Evolutionary conservation across 2,797 vertebrate species (phyloP).

Genomic region (Argyrosomus regius): DNA sequence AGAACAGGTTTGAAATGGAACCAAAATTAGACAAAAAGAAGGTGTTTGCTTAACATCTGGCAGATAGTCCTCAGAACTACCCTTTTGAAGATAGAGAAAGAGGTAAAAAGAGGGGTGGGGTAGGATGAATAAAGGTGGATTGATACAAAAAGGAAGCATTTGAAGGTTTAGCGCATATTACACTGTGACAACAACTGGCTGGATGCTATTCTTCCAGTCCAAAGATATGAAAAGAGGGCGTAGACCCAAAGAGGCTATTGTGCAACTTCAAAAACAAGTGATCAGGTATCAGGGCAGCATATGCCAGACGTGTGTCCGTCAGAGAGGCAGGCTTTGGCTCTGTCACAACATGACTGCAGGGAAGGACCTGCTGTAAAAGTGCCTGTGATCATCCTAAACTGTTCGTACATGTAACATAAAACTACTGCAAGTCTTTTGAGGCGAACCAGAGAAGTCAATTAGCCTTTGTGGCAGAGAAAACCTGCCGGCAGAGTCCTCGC

Average conservation of each 20-base stretch:
- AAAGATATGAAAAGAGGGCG: conserved; percentile 64
- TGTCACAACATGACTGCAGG: conserved; percentile 44
- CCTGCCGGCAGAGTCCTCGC: conserved; percentile 18
- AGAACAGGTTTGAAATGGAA: conserved; percentile 11
- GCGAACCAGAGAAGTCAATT: conserved; percentile 53
- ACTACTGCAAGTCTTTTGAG: conserved; percentile 47
- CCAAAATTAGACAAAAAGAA: background rate
- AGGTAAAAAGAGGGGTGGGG: conserved; percentile 47
- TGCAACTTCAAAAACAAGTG: conserved; percentile 78
- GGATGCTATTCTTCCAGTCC: conserved; percentile 15
- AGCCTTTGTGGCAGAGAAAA: conserved; percentile 57
- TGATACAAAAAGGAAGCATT: conserved; percentile 28
- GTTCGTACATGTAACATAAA: conserved; percentile 63
- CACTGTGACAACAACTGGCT: conserved; percentile 21
- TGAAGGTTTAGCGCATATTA: conserved; percentile 20
- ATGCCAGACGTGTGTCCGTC: conserved; percentile 82
- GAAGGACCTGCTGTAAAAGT: conserved; percentile 27
- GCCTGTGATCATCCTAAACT: conserved; percentile 60
- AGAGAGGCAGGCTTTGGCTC: conserved; percentile 55
- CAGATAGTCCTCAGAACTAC: conserved; percentile 25
- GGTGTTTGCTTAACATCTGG: conserved; percentile 49
- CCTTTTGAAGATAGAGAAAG: conserved; percentile 23
- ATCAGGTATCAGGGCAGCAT: conserved; percentile 84
- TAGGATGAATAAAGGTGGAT: background rate
- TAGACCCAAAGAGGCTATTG: conserved; percentile 64